A percentile compares a stretch with the other conserved stretches of the same genome.
These are phyloP conservation scores for Smittia sp. DNA, from an alignment of 2,888 invertebrate genomes.

Conservation along the genomic window DNA sequence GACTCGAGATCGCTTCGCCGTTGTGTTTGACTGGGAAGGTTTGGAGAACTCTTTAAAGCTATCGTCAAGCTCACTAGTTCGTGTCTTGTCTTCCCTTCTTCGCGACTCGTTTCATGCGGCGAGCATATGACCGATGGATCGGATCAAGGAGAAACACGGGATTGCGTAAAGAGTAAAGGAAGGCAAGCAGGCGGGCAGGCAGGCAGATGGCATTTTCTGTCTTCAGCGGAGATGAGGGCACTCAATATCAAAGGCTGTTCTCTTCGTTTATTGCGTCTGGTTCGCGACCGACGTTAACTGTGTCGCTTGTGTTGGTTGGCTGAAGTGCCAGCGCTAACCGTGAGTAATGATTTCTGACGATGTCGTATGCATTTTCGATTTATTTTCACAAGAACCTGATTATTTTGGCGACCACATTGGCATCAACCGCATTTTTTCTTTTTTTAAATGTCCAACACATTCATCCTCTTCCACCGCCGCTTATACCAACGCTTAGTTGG, in stretches of 20 bases:
- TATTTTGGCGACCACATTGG: conserved; percentile 32
- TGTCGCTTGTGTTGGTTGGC: not conserved
- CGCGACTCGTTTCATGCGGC: too few species aligned
- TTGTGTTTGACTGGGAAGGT: not conserved
- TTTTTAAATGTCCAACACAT: conserved; percentile 3
- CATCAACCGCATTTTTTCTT: conserved; percentile 22
- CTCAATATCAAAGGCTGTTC: not conserved
- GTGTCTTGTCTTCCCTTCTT: too few species aligned
- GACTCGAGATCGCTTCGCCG: not conserved
- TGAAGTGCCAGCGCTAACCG: conserved; percentile 3
- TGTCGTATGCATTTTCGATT: conserved; percentile 8
- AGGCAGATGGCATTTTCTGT: conserved; percentile 1
- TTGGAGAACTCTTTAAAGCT: too few species aligned
- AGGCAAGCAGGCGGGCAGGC: not conserved
- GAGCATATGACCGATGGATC: not conserved
- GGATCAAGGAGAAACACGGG: not conserved
- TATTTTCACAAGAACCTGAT: conserved; percentile 38
- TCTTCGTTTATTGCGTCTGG: conserved; percentile 12
- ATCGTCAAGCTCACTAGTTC: too few species aligned
- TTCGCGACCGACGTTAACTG: not conserved
- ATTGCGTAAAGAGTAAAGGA: not conserved
- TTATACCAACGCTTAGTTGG: not conserved
- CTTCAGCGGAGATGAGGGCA: not conserved
- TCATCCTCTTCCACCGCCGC: not conserved
- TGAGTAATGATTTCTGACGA: not conserved